Evolutionary conservation across 2,797 vertebrate species (phyloP), one percentile per base, ranked within the genome.

Genomic region (Orientallactaga sibirica): DNA sequence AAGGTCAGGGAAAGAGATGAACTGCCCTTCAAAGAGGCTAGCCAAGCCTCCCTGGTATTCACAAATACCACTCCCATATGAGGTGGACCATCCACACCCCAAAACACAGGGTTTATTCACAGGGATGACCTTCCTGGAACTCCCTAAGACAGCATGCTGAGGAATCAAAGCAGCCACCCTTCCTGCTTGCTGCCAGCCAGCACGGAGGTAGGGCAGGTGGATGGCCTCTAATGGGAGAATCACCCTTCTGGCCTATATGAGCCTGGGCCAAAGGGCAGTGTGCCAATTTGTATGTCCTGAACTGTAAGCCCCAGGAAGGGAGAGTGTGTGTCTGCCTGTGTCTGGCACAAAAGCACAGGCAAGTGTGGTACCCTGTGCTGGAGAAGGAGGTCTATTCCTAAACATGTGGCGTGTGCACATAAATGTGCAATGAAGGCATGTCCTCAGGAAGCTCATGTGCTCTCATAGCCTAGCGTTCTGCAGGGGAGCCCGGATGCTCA

Each of bases 31-130:
- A 43, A 0, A 67, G 48, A 68, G 48, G 48, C 58, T 84, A 90
- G 70, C 43, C 78, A 87, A 76, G 20, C 62, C 55, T 92, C 24
- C 58, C 58, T 87, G 67, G 66, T 66, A 82, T 37, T 91, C 86
- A 62, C 0, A 71, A 68, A 48, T 7, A 9, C 52, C 58, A 70
- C 19, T 12, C n/a, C 48, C 8, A 14, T 37, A 18, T 1, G 3
- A 88, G 9, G 25, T 22, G 55, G n/a, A 67, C 25, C 27, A 25
- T 27, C 61, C 74, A 71, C 29, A 76, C 62, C 37, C 37, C 33
- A 62, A 92, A 71, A 70, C n/a, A 76, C 15, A 79, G 76, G 78
- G 43, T 7, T 7, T 20, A 88, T 29, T 14, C 33, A 77, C 2
- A 24, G 52, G 71, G 79, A 61, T 25, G 55, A 62, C 86, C 64